These are phyloP conservation scores for Caenorhabditis wallacei DNA, from an alignment of 2,888 invertebrate genomes.

Conservation along the genomic window DNA sequence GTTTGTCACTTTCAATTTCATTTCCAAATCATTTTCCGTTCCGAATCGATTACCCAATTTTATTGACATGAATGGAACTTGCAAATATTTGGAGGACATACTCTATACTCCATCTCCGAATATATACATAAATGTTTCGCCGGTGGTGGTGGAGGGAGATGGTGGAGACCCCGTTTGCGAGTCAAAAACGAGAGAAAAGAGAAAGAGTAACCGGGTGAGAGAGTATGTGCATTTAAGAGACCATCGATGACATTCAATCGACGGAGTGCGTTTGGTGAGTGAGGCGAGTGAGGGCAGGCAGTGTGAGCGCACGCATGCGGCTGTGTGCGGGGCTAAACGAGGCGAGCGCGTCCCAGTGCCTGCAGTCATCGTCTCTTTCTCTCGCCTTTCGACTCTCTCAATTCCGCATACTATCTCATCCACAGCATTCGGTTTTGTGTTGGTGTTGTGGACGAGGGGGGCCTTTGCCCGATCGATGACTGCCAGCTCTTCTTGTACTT, in stretches of 20 bases:
- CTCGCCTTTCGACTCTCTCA: neutral
- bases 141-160: conserved; percentile 33
- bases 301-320: conserved; percentile 28
- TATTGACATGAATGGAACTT: conserved; percentile 58
- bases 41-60: conserved; percentile 53
- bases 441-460: conserved; percentile 47
- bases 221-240: conserved; percentile 34
- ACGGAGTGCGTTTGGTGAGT: conserved; percentile 48
- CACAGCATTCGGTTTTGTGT: conserved; percentile 53
- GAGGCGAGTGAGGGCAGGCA: conserved; percentile 44
- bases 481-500: conserved; percentile 65
- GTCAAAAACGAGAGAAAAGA: conserved; percentile 1
- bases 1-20: conserved; percentile 46
- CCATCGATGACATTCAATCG: conserved; percentile 15
- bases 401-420: conserved; percentile 24
- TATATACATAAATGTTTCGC: conserved; percentile 58
- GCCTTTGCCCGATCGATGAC: conserved; percentile 45
- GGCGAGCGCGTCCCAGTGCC: conserved; percentile 42
- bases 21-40: conserved; percentile 36
- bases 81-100: conserved; percentile 66
- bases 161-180: conserved; percentile 29
- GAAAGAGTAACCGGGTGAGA: conserved; percentile 12
- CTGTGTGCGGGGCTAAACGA: conserved; percentile 34
- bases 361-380: conserved; percentile 32
- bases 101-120: conserved; percentile 54